Evolutionary conservation across 2,888 invertebrate species (phyloP), one percentile per base, ranked within the genome.

Genomic region (Mechanitis messenoides): DNA sequence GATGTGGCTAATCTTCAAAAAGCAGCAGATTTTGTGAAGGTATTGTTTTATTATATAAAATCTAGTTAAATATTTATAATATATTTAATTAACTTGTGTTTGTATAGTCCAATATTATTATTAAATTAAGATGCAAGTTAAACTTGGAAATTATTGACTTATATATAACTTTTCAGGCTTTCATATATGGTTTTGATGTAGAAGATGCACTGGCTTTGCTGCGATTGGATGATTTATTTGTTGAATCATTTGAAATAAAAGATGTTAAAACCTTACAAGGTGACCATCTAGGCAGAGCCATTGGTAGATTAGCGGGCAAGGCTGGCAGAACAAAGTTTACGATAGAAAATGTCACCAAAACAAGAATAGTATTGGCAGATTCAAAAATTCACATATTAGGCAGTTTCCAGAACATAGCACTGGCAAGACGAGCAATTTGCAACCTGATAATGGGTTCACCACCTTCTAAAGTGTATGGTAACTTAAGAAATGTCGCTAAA

Each of bases 261-360:
- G 99, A 99, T 86, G 98, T 99, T 0, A 98, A 98, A 84, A 96
- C 96, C 2, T 84, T 99, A 56, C 95, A 96, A 80, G 98, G 99
- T 2, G 98, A 99, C 81, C 98, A 99, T 81, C 91, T 98, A 71
- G 95, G 97, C 28, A 92, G 99, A 76, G 99, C 99, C 0, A 96
- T 99, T 71, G 99, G 98, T n/a, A 92, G 99, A 62, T 90, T 99
- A 47, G 99, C 99, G 2, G 99, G 99, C 1, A 98, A 99, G 90
- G 97, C 97, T 33, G 98, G 98, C 33, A 92, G 97, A 66, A 99
- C 98, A 1, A 99, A 98, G 82, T 98, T 96, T 79, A 98, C 98
- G 0, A 99, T 99, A 74, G 99, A 99, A 90, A 99, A 99, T 85
- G 97, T 96, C 0, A 99, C 99, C 0, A 98, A 98, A 90, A 99